Conservation (phyloP, 2,888 invertebrate species). For the Sinotaia quadrata region DNA sequence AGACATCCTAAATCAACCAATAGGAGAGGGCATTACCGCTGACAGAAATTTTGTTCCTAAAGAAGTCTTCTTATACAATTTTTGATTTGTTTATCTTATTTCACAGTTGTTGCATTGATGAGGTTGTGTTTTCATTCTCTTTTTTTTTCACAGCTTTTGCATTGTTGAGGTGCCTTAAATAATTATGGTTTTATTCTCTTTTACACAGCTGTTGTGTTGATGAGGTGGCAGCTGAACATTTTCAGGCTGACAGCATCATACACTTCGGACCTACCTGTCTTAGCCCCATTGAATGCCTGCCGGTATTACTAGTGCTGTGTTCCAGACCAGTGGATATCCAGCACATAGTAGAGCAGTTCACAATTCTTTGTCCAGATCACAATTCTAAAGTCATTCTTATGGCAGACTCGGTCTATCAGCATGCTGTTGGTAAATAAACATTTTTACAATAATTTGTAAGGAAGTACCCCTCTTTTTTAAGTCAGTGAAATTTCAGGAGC, state of each 20-base stretch:
- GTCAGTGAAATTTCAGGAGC: no score
- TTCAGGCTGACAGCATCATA: slow-evolving; percentile 86
- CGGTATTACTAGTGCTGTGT: slow-evolving; percentile 76
- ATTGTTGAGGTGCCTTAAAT: no score
- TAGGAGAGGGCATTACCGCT: no score
- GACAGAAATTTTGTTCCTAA: no score
- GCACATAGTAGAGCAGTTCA: slow-evolving; percentile 61
- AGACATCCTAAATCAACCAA: no score
- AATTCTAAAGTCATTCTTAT: slow-evolving; percentile 66
- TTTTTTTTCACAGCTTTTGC: neutral
- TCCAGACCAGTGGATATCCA: slow-evolving; percentile 76
- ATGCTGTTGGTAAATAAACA: slow-evolving; percentile 67
- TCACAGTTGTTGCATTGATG: neutral
- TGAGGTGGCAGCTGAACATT: slow-evolving; percentile 90
- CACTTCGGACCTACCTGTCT: slow-evolving; percentile 94
- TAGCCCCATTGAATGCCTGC: slow-evolving; percentile 80
- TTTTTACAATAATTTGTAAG: no score
- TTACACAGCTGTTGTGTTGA: slow-evolving; percentile 88
- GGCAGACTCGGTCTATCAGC: slow-evolving; percentile 71
- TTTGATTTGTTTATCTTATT: neutral
- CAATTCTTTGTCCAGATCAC: slow-evolving; percentile 46
- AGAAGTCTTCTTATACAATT: no score
- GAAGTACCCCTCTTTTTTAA: no score
- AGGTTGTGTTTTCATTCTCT: neutral
- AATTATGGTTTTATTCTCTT: no score